phyloP scores from a whole-genome alignment of 2,113 vertebrate species.

The Dasyprocta punctata region DNA sequence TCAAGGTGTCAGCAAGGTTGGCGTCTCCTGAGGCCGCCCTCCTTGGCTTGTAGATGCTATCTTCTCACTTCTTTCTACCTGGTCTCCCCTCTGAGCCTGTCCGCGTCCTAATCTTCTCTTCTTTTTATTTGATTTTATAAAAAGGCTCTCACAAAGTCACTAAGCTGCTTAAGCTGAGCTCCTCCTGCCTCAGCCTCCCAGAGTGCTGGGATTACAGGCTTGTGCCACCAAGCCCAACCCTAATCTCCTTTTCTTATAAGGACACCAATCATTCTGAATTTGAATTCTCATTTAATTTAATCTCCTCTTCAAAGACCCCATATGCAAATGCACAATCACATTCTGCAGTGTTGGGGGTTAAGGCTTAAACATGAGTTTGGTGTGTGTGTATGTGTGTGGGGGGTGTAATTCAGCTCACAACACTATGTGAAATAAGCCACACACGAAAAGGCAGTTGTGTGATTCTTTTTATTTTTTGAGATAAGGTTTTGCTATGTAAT shows the following conservation, averaged over 20 bases:
- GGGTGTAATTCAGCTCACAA: neutral
- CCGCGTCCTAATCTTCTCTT: neutral
- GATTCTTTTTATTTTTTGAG: neutral
- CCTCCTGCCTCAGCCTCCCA: neutral
- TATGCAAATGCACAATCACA: neutral
- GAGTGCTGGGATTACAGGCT: neutral
- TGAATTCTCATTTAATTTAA: neutral
- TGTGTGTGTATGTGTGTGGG: no score
- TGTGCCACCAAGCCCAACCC: neutral
- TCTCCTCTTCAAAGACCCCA: neutral
- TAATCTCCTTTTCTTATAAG: neutral
- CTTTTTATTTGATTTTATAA: neutral
- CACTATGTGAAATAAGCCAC: neutral
- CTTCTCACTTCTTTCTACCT: rapidly evolving
- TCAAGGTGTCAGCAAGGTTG: neutral
- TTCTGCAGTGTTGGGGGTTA: neutral
- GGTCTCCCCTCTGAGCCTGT: neutral
- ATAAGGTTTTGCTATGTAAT: neutral
- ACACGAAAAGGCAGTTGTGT: neutral
- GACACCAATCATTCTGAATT: neutral
- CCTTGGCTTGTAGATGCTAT: neutral
- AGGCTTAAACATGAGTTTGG: neutral
- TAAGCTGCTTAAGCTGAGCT: neutral
- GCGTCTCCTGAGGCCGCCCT: neutral
- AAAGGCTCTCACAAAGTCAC: neutral